Evolutionary conservation across 2,797 vertebrate genomes (phyloP).

Genomic region (Rachycentron canadum): DNA sequence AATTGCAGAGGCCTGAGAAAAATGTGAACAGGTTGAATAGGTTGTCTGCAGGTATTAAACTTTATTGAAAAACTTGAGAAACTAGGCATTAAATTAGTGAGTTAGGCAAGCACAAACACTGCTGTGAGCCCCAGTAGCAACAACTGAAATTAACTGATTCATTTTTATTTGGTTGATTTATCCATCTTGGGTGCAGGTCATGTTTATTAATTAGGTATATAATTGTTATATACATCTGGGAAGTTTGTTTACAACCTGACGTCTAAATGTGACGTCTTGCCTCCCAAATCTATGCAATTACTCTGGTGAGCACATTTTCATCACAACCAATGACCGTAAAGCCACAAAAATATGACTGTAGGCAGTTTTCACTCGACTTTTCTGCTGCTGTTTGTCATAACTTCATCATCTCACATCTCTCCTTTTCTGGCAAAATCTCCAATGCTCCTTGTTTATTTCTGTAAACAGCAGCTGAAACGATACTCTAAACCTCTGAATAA

Average conservation of each 20-base stretch:
- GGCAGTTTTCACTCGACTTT: not conserved
- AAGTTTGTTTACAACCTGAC: not conserved
- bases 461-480: not conserved
- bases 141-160: not conserved
- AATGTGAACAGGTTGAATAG: not conserved
- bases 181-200: not conserved
- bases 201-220: not conserved
- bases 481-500: conserved; percentile 2
- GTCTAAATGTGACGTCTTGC: not conserved
- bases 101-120: not conserved
- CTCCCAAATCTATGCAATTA: not conserved
- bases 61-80: not conserved
- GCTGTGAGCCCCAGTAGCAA: not conserved
- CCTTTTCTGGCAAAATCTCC: not conserved
- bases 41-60: not conserved
- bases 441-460: not conserved
- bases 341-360: not conserved
- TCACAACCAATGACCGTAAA: not conserved
- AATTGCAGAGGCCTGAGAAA: not conserved
- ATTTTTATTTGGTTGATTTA: not conserved
- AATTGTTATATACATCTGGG: not conserved
- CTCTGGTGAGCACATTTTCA: not conserved
- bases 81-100: not conserved
- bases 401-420: too few relatives aligned
- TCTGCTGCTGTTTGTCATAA: not conserved